These are phyloP conservation scores for Diarsia rubi DNA, from an alignment of 2,888 invertebrate genomes.

Conservation along the genomic window DNA sequence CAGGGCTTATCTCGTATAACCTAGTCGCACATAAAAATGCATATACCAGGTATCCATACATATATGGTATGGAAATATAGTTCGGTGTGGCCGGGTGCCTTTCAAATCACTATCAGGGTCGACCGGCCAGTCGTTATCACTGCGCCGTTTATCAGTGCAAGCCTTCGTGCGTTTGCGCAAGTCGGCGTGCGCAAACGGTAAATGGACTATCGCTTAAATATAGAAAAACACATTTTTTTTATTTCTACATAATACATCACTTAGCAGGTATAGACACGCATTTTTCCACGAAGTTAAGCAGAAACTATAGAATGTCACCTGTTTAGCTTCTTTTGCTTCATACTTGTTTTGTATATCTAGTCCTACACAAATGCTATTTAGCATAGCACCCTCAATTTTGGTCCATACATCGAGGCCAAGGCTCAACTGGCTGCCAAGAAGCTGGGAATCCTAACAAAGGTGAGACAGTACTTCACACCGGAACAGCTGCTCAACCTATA, in stretches of 20 bases:
- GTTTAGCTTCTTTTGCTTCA: neutral
- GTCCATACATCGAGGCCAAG: too few relatives aligned
- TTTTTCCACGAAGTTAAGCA: neutral
- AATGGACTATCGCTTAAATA: conserved; percentile 42
- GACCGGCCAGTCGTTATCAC: conserved; percentile 63
- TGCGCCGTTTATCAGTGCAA: conserved; percentile 61
- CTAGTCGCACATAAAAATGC: conserved; percentile 24
- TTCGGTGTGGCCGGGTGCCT: conserved; percentile 50
- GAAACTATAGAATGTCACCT: neutral
- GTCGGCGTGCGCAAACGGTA: conserved; percentile 42
- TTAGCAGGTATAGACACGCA: neutral
- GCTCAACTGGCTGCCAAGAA: too few relatives aligned
- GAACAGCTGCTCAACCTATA: too few relatives aligned
- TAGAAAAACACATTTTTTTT: conserved; percentile 9
- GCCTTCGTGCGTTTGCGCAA: conserved; percentile 55
- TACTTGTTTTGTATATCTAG: neutral
- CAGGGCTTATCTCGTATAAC: conserved; percentile 7
- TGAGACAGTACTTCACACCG: too few relatives aligned
- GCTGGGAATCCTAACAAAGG: too few relatives aligned
- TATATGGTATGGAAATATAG: conserved; percentile 58
- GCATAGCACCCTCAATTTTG: too few relatives aligned
- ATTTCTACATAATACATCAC: neutral
- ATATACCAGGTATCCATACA: conserved; percentile 31
- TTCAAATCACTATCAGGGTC: conserved; percentile 66
- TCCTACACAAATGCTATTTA: neutral